Conservation (phyloP, 2,113 vertebrate species). For the Bufo gargarizans region DNA sequence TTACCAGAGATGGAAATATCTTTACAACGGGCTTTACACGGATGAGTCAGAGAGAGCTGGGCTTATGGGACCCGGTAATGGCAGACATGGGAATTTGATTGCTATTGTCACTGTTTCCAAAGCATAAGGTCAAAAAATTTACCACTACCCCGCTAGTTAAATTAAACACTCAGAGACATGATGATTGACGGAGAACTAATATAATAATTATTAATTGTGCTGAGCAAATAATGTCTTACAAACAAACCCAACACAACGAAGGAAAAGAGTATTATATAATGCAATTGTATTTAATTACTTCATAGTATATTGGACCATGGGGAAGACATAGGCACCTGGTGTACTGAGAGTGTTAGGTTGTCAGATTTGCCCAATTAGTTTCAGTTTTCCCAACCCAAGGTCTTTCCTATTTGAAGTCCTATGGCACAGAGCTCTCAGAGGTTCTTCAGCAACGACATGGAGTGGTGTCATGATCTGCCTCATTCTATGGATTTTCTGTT, state of each 20-base stretch:
- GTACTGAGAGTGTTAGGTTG: no score
- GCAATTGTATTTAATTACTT: no score
- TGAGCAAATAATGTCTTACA: not conserved
- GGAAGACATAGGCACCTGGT: no score
- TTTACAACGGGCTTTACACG: conserved; percentile 98
- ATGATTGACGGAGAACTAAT: not conserved
- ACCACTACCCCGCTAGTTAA: not conserved
- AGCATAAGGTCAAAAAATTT: conserved; percentile 20
- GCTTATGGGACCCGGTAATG: conserved; percentile 97
- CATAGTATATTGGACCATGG: no score
- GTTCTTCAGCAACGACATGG: no score
- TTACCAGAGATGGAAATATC: conserved; percentile 93
- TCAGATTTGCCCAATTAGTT: no score
- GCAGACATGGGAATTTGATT: conserved; percentile 67
- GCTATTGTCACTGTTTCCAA: conserved; percentile 59
- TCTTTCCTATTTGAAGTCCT: no score
- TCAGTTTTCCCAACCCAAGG: no score
- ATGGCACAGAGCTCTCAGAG: no score
- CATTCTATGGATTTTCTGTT: no score
- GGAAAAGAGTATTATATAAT: no score
- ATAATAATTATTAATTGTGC: not conserved
- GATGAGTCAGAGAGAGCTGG: conserved; percentile 98
- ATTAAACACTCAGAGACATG: not conserved
- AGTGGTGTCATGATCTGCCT: no score
- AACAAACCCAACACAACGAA: not conserved